These are phyloP conservation scores for Graptemys geographica DNA, from an alignment of 2,797 vertebrate genomes.

Conservation along the genomic window DNA sequence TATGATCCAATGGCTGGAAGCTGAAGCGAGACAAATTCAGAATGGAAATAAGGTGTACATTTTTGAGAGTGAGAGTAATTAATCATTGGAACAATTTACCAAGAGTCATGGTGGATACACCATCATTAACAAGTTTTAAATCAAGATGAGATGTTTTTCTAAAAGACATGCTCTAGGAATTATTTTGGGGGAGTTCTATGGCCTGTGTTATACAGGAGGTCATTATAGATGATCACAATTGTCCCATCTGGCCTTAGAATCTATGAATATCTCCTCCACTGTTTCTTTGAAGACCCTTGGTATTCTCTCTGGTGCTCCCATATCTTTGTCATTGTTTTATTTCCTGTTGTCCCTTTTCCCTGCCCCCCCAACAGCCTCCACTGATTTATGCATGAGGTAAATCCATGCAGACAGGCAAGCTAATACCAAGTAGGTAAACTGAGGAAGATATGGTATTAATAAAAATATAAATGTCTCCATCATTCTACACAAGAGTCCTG, in stretches of 20 bases:
- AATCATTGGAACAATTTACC: not conserved
- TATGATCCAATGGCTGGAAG: not conserved
- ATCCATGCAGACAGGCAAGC: not conserved
- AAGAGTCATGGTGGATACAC: not conserved
- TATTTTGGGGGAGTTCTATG: not conserved
- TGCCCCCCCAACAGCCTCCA: not conserved
- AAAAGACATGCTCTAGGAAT: not conserved
- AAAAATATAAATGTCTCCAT: not conserved
- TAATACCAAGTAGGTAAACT: not conserved
- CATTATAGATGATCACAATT: no score
- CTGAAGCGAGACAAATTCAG: not conserved
- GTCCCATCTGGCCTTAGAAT: no score
- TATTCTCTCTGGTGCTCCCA: not conserved
- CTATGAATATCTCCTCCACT: not conserved
- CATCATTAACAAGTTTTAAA: not conserved
- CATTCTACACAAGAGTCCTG: not conserved
- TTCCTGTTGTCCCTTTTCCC: accelerated
- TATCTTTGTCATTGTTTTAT: not conserved
- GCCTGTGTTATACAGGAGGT: not conserved
- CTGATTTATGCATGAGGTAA: not conserved
- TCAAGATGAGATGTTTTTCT: not conserved
- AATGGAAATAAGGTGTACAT: not conserved
- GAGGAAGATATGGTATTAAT: not conserved
- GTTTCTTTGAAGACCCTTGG: not conserved
- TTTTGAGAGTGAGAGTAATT: not conserved